Evolutionary conservation across 2,797 vertebrate species (phyloP).

Genomic region (Coranthus polyacanthus): DNA sequence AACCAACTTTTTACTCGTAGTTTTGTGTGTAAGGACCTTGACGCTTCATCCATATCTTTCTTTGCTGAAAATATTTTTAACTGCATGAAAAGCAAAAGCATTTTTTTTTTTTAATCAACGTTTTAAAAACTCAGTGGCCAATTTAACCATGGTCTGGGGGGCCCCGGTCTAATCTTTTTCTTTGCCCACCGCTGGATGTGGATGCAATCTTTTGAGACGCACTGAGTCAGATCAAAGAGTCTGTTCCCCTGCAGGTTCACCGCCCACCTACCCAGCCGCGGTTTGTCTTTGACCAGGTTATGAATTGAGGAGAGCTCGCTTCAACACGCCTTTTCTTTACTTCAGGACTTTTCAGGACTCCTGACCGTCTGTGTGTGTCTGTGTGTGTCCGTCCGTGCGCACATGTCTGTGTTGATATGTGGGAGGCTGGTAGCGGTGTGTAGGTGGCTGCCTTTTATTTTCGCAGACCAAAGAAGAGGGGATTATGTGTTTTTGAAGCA

Average conservation of each 20-base stretch:
- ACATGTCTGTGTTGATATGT: constrained; percentile 21
- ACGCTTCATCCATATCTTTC: too few relatives aligned
- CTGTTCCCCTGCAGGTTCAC: constrained; percentile 47
- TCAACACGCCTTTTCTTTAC: constrained; percentile 71
- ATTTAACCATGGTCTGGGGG: not conserved
- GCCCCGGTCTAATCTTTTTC: constrained; percentile 16
- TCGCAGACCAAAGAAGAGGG: constrained; percentile 65
- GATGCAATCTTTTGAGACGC: constrained; percentile 48
- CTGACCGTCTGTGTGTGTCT: constrained; percentile 42
- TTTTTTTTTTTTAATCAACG: too few relatives aligned
- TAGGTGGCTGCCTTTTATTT: constrained; percentile 68
- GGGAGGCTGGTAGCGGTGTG: not conserved
- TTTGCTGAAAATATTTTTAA: too few relatives aligned
- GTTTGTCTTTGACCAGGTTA: constrained; percentile 65
- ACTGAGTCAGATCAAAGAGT: constrained; percentile 66
- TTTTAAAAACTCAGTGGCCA: not conserved
- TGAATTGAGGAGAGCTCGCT: constrained; percentile 66
- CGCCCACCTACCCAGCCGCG: constrained; percentile 53
- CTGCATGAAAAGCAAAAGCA: too few relatives aligned
- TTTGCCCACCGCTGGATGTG: constrained; percentile 21
- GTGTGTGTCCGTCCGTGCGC: constrained; percentile 15
- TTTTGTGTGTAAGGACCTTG: too few relatives aligned
- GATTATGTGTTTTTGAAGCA: constrained; percentile 73
- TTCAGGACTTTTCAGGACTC: constrained; percentile 39
- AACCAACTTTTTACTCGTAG: too few relatives aligned